Evolutionary conservation across 2,888 invertebrate genomes (phyloP).

Genomic region (Sarcophaga caerulescens): DNA sequence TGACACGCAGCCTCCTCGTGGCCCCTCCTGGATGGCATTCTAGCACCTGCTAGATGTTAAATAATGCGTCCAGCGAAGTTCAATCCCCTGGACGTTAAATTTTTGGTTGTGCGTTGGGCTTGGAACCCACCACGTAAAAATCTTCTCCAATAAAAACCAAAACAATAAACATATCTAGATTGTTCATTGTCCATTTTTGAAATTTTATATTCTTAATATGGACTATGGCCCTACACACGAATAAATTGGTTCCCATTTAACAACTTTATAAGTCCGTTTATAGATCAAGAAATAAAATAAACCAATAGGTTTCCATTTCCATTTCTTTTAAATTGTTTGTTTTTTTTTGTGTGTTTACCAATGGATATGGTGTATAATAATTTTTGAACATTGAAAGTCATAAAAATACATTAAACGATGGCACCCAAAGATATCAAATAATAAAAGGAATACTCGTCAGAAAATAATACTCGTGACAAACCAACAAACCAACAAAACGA

Average conservation of each 20-base stretch:
- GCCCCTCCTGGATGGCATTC: too few relatives aligned
- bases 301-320: conserved; percentile 5
- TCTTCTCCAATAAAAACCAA: too few relatives aligned
- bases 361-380: conserved; percentile 51
- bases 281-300: conserved; percentile 37
- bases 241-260: not conserved
- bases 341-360: conserved; percentile 22
- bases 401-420: conserved; percentile 75
- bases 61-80: too few relatives aligned
- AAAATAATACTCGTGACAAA: conserved; percentile 10
- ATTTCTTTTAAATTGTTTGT: not conserved
- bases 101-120: too few relatives aligned
- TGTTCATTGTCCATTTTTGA: too few relatives aligned
- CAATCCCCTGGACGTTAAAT: too few relatives aligned
- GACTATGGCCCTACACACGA: too few relatives aligned
- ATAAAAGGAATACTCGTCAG: conserved; percentile 47
- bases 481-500: conserved; percentile 42
- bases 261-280: conserved; percentile 1
- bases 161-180: too few relatives aligned
- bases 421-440: conserved; percentile 77
- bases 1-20: too few relatives aligned
- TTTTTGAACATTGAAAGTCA: conserved; percentile 60
- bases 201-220: too few relatives aligned
- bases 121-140: too few relatives aligned
- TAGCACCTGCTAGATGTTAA: too few relatives aligned